These are phyloP conservation scores for Cirrhinus mrigala DNA, from an alignment of 2,797 vertebrate genomes.

Conservation along the genomic window DNA sequence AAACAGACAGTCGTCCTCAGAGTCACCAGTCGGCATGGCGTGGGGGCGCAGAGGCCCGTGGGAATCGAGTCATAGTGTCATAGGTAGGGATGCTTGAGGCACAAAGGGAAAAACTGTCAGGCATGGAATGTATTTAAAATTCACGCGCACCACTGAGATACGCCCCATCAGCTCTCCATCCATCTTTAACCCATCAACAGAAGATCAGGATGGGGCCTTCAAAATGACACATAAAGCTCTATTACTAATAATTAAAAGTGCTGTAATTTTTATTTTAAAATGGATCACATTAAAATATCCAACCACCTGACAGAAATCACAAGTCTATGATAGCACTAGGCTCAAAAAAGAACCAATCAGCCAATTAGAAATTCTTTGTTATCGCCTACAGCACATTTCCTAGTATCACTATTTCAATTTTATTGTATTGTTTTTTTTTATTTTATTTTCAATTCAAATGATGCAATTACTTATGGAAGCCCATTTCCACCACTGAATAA, in stretches of 20 bases:
- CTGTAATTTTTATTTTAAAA: not conserved
- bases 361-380: not conserved
- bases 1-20: slow-evolving; percentile 58
- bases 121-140: not conserved
- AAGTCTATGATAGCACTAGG: not conserved
- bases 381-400: not conserved
- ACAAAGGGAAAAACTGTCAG: slow-evolving; percentile 54
- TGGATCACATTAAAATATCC: not conserved
- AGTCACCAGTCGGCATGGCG: slow-evolving; percentile 84
- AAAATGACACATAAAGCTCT: slow-evolving; percentile 42
- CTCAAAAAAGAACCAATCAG: not conserved
- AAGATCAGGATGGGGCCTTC: slow-evolving; percentile 44
- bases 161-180: not conserved
- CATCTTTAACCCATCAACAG: slow-evolving; percentile 16
- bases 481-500: no score
- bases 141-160: not conserved
- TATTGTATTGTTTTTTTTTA: no score
- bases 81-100: slow-evolving; percentile 72
- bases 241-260: not conserved
- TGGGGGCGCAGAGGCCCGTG: slow-evolving; percentile 80
- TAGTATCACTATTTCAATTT: not conserved
- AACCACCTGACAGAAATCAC: not conserved
- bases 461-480: not conserved
- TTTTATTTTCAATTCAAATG: slow-evolving; percentile 8
- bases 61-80: slow-evolving; percentile 83